Percentiles rank a stretch among this genome's conserved stretches.
Evolutionary conservation across 92 coral and sea anemone genomes (phyloP).

Genomic region (Palythoa caribaeorum): DNA sequence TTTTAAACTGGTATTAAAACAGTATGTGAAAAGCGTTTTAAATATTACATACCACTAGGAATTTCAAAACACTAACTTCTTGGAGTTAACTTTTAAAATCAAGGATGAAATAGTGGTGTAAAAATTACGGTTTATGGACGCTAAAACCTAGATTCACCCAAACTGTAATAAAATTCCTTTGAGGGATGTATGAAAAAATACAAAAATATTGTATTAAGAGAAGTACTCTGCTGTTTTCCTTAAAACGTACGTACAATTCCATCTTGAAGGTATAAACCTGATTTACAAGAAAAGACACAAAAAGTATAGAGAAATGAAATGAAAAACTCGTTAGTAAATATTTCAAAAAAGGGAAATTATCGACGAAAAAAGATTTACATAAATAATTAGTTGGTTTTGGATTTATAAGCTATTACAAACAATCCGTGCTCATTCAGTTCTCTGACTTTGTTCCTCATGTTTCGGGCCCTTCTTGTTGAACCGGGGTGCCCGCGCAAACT

Average conservation of each 20-base stretch:
- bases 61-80: too few species aligned
- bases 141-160: background rate
- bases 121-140: background rate
- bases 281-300: background rate
- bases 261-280: too few species aligned
- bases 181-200: background rate
- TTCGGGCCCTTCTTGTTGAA: background rate
- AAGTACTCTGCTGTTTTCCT: background rate
- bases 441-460: background rate
- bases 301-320: background rate
- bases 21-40: too few species aligned
- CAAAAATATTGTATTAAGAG: background rate
- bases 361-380: background rate
- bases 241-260: background rate
- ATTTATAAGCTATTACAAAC: background rate
- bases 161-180: background rate
- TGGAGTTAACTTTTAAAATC: background rate
- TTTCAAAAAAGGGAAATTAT: too few species aligned
- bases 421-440: background rate
- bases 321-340: background rate
- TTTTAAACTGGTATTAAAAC: too few species aligned
- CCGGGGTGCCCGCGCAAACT: background rate
- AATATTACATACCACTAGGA: too few species aligned
- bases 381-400: background rate
- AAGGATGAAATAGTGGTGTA: background rate